Evolutionary conservation across 2,888 invertebrate genomes (phyloP).

Genomic region (Leptopterna dolabrata): DNA sequence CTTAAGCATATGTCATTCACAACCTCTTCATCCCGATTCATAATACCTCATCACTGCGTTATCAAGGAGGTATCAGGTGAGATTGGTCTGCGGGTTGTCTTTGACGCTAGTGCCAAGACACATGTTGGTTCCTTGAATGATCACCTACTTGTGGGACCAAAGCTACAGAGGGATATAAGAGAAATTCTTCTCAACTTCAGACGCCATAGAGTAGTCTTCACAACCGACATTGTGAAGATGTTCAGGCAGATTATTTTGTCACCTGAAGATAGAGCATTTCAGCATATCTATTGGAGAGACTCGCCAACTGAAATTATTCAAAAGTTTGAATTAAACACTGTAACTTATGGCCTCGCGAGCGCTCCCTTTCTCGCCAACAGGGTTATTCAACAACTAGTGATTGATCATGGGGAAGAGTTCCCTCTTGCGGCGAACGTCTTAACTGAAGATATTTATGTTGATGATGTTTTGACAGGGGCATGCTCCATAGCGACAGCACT

Average conservation of each 20-base stretch:
- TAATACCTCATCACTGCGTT: constrained; percentile 32
- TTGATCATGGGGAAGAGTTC: constrained; percentile 52
- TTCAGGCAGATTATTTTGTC: constrained; percentile 38
- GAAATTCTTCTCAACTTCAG: constrained; percentile 56
- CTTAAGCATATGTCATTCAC: neutral
- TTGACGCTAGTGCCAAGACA: constrained; percentile 1
- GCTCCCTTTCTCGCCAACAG: constrained; percentile 60
- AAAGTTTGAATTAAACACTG: constrained; percentile 58
- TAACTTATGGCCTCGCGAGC: constrained; percentile 61
- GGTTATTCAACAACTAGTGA: constrained; percentile 58
- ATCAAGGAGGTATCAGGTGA: constrained; percentile 15
- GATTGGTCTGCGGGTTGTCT: constrained; percentile 28
- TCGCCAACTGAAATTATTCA: constrained; percentile 42
- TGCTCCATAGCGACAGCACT: too few relatives aligned
- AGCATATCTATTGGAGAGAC: constrained; percentile 62
- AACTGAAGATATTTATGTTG: too few relatives aligned
- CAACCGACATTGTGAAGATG: constrained; percentile 60
- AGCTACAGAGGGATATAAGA: too few relatives aligned
- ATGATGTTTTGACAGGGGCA: too few relatives aligned
- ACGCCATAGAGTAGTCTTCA: constrained; percentile 63
- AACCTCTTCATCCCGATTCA: neutral
- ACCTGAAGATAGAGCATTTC: constrained; percentile 55
- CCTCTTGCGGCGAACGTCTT: constrained; percentile 56
- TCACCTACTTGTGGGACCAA: constrained; percentile 6
- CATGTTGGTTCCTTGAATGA: constrained; percentile 48